A percentile compares a stretch with the other conserved stretches of the same genome.
These are phyloP conservation scores for Brachypodius melanocephalos DNA, from an alignment of 2,113 vertebrate species.

Conservation along the genomic window DNA sequence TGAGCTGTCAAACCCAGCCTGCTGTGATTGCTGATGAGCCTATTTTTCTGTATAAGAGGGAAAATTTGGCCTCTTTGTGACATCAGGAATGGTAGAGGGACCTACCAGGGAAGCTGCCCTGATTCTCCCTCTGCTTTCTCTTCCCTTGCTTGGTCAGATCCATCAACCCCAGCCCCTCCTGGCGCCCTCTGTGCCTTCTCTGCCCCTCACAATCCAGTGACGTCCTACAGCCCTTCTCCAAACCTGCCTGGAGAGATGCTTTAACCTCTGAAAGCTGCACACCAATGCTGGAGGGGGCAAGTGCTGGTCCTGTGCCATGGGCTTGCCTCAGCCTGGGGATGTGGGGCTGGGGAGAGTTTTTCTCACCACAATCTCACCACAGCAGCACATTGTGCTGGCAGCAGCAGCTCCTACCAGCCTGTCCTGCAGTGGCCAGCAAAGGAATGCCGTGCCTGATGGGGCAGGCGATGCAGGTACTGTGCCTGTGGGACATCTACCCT, in stretches of 20 bases:
- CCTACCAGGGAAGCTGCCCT: neutral
- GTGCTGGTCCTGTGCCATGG: neutral
- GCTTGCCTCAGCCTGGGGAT: too few relatives aligned
- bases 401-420: neutral
- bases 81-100: fast-evolving
- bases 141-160: neutral
- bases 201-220: neutral
- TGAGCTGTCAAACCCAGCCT: neutral
- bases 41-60: neutral
- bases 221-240: neutral
- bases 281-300: neutral
- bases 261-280: neutral
- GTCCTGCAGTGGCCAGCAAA: neutral
- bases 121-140: fast-evolving
- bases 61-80: neutral
- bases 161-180: neutral
- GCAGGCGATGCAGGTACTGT: neutral
- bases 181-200: neutral
- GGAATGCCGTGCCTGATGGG: neutral
- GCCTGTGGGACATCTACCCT: neutral
- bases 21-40: neutral
- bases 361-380: neutral
- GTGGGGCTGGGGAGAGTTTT: neutral
- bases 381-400: fast-evolving
- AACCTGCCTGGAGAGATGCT: neutral